phyloP scores from a whole-genome alignment of 53 echinoderm and acorn worm species.

The Holothuria leucospilota region DNA sequence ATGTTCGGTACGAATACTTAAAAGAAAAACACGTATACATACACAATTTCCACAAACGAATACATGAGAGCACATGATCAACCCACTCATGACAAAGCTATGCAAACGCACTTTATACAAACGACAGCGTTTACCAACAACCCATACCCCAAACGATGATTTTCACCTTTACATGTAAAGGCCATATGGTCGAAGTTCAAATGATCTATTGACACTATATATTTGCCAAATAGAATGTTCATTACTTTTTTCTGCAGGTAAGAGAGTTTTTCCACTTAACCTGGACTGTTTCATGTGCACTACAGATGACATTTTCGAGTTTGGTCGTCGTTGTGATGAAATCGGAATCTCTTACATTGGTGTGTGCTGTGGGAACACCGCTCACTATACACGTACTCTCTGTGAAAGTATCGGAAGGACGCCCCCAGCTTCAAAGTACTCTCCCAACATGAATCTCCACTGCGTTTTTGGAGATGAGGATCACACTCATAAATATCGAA shows the following conservation, averaged over 20 bases:
- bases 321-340: constrained; percentile 73
- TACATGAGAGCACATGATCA: no score
- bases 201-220: neutral
- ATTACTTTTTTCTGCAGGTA: constrained; percentile 58
- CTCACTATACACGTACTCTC: constrained; percentile 83
- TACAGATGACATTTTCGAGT: constrained; percentile 66
- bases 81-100: no score
- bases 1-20: no score
- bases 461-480: constrained; percentile 56
- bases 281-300: constrained; percentile 74
- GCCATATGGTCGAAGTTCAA: neutral
- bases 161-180: neutral
- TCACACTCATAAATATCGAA: neutral
- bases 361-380: constrained; percentile 88
- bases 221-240: no score
- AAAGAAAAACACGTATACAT: no score
- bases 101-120: no score
- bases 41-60: no score
- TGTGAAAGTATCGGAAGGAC: constrained; percentile 81
- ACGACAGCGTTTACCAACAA: no score
- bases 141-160: no score
- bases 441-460: constrained; percentile 75
- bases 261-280: constrained; percentile 73
- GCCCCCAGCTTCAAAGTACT: constrained; percentile 79
- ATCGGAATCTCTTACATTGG: constrained; percentile 85